Evolutionary conservation across 1,140 invertebrate genomes (phyloP), one percentile per base, ranked within the genome.

Genomic region (Melipona quadrifasciata): DNA sequence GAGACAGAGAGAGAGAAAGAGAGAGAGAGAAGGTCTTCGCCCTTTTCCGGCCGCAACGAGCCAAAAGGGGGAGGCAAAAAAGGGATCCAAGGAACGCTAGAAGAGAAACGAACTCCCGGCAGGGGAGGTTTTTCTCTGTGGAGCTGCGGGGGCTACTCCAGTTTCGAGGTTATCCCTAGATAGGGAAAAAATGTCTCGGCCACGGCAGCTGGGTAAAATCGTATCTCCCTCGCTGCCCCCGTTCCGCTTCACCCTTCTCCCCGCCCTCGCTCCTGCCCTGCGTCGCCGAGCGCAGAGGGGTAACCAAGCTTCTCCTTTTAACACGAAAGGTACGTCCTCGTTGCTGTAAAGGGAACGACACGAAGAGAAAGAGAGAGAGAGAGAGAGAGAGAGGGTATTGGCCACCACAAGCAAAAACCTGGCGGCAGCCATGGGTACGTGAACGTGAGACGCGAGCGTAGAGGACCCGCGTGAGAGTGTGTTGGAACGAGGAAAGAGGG

Each of bases 191-290:
- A 91, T 90, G 89, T 91, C 89, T 89, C 89, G 80, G 86, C 70
- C 88, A 90, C 89, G 90, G 90, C 91, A 89, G 91, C 89, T 90
- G 90, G 87, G 86, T 90, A 89, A 91, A 91, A 91, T 90, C 87
- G 87, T 91, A 90, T 91, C 89, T 91, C 86, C 82, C 65, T 70
- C 21, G 73, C 57, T 64, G 65, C 21, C 34, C 47, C 71, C 51
- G 21, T 57, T n/a, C 78, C n/a, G 39, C 21, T 19, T 27, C 57
- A 51, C 58, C 74, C 16, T 1, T 1, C 65, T 73, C 17, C 70
- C 57, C 61, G 65, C 21, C 34, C 31, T 58, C 51, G 17, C 47
- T 34, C 77, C 24, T 21, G 2, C 31, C 39, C 27, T 19, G 19
- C 57, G 51, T 61, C 74, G 16, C 1, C 1, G 11, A 39, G 39